Percentiles rank a stretch among this genome's conserved stretches.
Conservation (phyloP, 2,113 vertebrate genomes). For the Nothoprocta perdicaria region DNA sequence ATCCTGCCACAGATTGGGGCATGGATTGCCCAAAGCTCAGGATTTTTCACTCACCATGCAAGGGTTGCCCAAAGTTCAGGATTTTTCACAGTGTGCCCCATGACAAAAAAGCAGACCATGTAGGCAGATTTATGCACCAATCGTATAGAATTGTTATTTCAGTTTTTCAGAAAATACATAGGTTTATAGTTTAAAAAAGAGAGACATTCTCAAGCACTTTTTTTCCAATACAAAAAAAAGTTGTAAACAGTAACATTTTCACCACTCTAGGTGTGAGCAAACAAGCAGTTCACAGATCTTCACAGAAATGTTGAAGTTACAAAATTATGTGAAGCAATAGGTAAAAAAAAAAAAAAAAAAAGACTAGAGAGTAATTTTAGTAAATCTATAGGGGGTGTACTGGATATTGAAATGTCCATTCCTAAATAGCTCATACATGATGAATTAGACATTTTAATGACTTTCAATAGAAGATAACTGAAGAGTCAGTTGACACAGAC, state of each 20-base stretch:
- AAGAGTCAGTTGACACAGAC: conserved; percentile 3
- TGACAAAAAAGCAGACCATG: background rate
- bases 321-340: background rate
- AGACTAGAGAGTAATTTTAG: background rate
- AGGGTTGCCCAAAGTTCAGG: background rate
- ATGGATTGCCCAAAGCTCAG: background rate
- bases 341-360: background rate
- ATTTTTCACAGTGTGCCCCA: background rate
- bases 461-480: background rate
- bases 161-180: background rate
- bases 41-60: background rate
- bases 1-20: background rate
- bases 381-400: background rate
- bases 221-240: background rate
- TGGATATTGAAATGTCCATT: background rate
- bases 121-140: background rate
- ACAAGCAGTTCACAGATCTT: background rate
- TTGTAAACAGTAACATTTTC: background rate
- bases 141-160: background rate
- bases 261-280: background rate
- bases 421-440: background rate
- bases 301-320: background rate
- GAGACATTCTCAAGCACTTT: fast-evolving
- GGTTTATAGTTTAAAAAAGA: background rate
- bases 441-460: background rate